Evolutionary conservation across 1,140 invertebrate species (phyloP).

Genomic region (Pentalonia nigronervosa): DNA sequence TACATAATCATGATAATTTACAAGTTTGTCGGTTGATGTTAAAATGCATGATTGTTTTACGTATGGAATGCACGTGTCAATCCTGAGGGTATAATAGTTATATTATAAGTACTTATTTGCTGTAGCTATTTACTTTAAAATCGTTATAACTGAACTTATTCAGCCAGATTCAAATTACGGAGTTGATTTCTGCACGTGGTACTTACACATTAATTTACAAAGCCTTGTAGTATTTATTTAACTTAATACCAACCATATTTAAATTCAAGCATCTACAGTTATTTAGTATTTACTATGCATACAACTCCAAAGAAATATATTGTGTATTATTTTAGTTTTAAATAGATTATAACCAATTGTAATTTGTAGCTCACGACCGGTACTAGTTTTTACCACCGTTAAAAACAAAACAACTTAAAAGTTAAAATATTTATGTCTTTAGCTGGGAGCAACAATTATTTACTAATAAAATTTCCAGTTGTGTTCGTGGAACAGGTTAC

Average conservation of each 20-base stretch:
- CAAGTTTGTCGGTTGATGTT: neutral
- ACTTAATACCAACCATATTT: neutral
- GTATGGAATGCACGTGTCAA: neutral
- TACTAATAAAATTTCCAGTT: neutral
- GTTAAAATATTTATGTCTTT: neutral
- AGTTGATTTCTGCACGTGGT: neutral
- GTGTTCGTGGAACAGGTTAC: neutral
- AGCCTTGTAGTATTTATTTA: neutral
- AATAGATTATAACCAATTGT: neutral
- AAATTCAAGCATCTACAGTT: neutral
- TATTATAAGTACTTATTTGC: neutral
- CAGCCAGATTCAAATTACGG: neutral
- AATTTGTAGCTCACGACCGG: neutral
- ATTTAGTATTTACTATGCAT: neutral
- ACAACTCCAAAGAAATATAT: neutral
- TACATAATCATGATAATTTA: neutral
- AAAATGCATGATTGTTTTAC: neutral
- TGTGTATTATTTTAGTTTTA: neutral
- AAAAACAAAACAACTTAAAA: neutral
- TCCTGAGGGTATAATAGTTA: neutral
- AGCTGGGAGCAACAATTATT: neutral
- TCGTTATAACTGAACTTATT: neutral
- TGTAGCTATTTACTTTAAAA: neutral
- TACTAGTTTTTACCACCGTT: neutral
- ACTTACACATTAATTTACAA: neutral